Conservation (phyloP, 2,888 invertebrate genomes). For the Alloscopus bannaensis region DNA sequence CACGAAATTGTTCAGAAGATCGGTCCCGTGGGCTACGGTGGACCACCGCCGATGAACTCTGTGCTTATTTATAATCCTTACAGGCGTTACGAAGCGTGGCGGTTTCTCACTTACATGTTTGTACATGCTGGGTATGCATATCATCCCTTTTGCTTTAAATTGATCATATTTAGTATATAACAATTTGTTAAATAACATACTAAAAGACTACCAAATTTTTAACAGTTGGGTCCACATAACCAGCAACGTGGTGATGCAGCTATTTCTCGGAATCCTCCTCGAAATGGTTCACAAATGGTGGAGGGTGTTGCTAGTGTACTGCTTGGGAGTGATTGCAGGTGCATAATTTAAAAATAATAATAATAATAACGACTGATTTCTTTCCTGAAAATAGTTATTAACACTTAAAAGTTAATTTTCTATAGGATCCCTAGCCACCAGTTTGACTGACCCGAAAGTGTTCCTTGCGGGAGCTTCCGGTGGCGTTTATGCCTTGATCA, state of each 20-base stretch:
- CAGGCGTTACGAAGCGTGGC: conserved; percentile 91
- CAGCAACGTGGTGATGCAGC: conserved; percentile 93
- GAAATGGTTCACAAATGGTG: conserved; percentile 98
- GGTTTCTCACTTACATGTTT: conserved; percentile 96
- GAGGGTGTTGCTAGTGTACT: conserved; percentile 89
- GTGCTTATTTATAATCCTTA: conserved; percentile 92
- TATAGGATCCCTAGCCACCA: conserved; percentile 75
- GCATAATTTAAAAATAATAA: too few relatives aligned
- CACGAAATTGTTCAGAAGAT: conserved; percentile 75
- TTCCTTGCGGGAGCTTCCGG: conserved; percentile 93
- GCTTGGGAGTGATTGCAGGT: conserved; percentile 88
- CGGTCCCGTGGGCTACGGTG: conserved; percentile 76
- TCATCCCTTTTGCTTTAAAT: background rate
- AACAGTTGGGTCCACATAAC: conserved; percentile 88
- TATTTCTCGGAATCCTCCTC: conserved; percentile 93
- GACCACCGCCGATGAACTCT: conserved; percentile 86
- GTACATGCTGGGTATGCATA: conserved; percentile 90
- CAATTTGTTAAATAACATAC: background rate
- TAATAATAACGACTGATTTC: conserved; percentile 79
- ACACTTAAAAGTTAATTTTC: background rate
- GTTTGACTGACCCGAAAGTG: conserved; percentile 84
- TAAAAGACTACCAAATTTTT: too few relatives aligned
- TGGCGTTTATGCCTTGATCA: conserved; percentile 95
- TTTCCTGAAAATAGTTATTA: background rate
- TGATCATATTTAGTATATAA: background rate